Percentiles rank a stretch among this genome's conserved stretches.
Conservation (phyloP, 2,888 invertebrate species). For the Drosophila yooni region DNA sequence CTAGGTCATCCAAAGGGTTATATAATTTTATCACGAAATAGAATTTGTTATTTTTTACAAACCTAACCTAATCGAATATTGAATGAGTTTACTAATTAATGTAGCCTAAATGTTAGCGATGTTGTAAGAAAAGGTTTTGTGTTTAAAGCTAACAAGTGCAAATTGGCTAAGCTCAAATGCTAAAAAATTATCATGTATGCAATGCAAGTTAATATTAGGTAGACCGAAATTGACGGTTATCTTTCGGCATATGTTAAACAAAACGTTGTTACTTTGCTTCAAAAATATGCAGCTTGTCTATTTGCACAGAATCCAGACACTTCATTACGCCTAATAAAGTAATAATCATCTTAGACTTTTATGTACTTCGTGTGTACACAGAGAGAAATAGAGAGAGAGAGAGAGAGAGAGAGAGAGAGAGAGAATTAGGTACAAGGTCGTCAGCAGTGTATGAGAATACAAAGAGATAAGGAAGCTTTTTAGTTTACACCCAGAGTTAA, state of each 20-base stretch:
- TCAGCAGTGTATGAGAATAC: conserved; percentile 8
- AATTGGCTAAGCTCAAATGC: neutral
- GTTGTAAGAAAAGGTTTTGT: neutral
- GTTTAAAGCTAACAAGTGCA: neutral
- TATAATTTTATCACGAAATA: neutral
- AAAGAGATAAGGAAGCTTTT: conserved; percentile 38
- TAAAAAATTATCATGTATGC: neutral
- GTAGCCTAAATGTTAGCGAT: neutral
- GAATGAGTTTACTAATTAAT: neutral
- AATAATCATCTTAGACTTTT: conserved; percentile 16
- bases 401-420: neutral
- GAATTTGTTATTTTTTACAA: neutral
- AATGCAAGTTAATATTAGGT: neutral
- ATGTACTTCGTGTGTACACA: neutral
- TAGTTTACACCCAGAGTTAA: conserved; percentile 14
- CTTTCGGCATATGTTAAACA: neutral
- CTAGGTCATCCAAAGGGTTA: neutral
- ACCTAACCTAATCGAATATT: neutral
- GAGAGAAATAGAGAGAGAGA: neutral
- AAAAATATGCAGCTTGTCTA: neutral
- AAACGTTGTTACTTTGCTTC: neutral
- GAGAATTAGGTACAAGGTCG: conserved; percentile 43
- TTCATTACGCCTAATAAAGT: conserved; percentile 6
- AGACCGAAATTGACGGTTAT: neutral
- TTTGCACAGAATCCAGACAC: neutral